phyloP scores from a whole-genome alignment of 2,797 vertebrate genomes.

The Aldrovandia affinis region DNA sequence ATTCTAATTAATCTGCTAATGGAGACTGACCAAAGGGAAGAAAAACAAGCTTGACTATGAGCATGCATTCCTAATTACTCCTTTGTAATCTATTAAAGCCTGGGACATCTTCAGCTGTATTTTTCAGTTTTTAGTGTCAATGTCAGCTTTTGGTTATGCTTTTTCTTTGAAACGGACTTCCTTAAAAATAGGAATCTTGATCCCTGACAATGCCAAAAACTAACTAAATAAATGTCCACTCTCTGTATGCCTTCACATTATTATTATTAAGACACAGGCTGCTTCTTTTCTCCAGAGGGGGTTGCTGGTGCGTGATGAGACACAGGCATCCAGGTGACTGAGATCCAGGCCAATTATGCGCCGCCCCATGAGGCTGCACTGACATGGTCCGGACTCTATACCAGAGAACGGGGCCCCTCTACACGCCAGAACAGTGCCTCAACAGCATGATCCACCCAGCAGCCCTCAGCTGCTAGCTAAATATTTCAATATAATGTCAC shows the following conservation, averaged over 20 bases:
- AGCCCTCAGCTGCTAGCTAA: no score
- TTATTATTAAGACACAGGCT: no score
- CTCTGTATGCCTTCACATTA: background rate
- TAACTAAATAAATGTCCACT: background rate
- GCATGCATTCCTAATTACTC: background rate
- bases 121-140: background rate
- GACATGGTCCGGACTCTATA: no score
- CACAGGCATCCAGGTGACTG: no score
- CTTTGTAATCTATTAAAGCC: background rate
- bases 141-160: background rate
- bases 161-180: background rate
- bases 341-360: no score
- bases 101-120: background rate
- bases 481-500: no score
- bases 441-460: no score
- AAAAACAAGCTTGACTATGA: background rate
- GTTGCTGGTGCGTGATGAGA: no score
- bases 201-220: conserved; percentile 28
- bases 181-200: background rate
- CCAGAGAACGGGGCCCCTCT: no score
- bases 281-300: no score
- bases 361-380: no score
- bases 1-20: conserved; percentile 47
- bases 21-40: conserved; percentile 11
- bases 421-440: no score